Base-by-base conservation (phyloP, 2,797 vertebrate species). In the Liparis tanakae region DNA sequence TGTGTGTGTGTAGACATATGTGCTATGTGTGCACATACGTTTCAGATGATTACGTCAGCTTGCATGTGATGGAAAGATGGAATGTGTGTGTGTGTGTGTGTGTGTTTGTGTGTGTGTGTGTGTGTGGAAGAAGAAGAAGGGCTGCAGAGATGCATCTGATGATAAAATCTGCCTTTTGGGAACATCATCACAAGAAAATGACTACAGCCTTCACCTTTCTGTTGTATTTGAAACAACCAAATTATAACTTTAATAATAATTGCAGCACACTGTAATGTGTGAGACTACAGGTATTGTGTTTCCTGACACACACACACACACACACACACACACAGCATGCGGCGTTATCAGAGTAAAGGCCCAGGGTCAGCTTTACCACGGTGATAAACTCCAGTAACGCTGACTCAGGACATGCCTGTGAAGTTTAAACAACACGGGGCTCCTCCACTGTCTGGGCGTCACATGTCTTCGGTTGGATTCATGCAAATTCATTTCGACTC, bases 371-470 rank as follows among this genome's bases (percentile, higher is more conserved):
- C 70, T 87, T 90, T 78, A 89, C 77, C 55, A 64, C 54, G 10
- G 41, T 46, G 73, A 89, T 89, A 83, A 93, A 85, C 60, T 72
- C 43, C 59, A 67, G 57, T 66, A 72, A 39, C 72, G 89, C 87
- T 92, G 84, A 92, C 70, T 88, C 84, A 78, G 86, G 63, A 76
- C 22, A 74, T 43, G 44, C 57, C 8, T 55, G 25, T 75, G 60
- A 84, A 78, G 75, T 87, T 88, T 74, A 88, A 64, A 67, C 58
- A 55, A 39, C 13, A 10, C 36, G 3, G 18, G 56, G 20, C 55
- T 58, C 53, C 63, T 57, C 12, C 39, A 39, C 30, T 8, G 1
- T 53, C 46, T 53, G 3, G 22, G 30, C 63, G 43, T 44, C 37
- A 30, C 43, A 34, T 14, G 1, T 14, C 51, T 30, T 33, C 10